A percentile compares a stretch with the other conserved stretches of the same genome.
Conservation (phyloP, 1,140 invertebrate genomes). For the Lanistes nyassanus region DNA sequence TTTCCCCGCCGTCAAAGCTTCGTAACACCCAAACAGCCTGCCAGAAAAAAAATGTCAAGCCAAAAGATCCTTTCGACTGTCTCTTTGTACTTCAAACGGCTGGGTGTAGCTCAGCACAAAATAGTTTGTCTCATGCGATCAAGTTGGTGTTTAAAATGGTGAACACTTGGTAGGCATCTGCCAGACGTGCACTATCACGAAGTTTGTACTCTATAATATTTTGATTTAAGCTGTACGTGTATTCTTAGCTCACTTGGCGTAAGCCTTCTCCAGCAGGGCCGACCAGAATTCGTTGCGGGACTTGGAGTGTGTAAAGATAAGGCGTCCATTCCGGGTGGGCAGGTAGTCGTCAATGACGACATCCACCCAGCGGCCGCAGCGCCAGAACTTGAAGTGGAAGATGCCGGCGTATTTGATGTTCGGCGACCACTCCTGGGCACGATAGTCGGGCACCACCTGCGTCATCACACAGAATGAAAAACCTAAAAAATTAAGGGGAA, state of each 20-base stretch:
- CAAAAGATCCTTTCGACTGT: no score
- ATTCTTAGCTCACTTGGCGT: slow-evolving; percentile 61
- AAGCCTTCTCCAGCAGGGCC: slow-evolving; percentile 94
- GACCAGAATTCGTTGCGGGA: slow-evolving; percentile 87
- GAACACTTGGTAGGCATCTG: no score
- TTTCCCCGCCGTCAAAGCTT: slow-evolving; percentile 57
- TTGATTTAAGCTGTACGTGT: no score
- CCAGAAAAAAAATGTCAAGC: no score
- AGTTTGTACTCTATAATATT: no score
- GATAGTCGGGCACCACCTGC: slow-evolving; percentile 62
- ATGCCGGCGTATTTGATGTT: slow-evolving; percentile 58
- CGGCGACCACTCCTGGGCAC: slow-evolving; percentile 61
- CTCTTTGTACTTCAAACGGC: no score
- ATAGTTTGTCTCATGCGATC: no score
- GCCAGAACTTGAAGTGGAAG: slow-evolving; percentile 81
- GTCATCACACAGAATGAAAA: background rate
- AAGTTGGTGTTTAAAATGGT: no score
- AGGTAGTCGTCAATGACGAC: slow-evolving; percentile 81
- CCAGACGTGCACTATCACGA: no score
- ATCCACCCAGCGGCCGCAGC: slow-evolving; percentile 81
- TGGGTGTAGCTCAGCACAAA: no score
- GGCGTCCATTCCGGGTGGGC: slow-evolving; percentile 67
- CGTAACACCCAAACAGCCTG: slow-evolving; percentile 62
- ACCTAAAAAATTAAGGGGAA: background rate
- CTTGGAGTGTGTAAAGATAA: slow-evolving; percentile 61